These are phyloP conservation scores for Indri indri DNA, from an alignment of 2,113 vertebrate species.

Conservation along the genomic window DNA sequence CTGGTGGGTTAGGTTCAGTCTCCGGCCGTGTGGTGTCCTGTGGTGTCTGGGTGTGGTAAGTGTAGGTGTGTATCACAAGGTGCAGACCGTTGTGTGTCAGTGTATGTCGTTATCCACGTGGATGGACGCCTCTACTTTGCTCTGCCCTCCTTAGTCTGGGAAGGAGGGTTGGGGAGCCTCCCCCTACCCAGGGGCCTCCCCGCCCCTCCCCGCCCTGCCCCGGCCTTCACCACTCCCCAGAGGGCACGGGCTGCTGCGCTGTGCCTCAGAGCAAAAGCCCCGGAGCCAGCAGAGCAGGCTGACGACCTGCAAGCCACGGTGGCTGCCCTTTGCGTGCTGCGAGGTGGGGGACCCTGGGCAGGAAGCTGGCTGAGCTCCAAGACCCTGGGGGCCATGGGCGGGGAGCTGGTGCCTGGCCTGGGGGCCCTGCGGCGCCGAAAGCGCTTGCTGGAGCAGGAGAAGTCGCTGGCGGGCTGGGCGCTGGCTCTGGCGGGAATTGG, in stretches of 20 bases:
- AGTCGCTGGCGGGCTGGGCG: slow-evolving; percentile 73
- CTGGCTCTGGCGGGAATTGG: slow-evolving; percentile 70
- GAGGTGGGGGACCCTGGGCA: slow-evolving; percentile 74
- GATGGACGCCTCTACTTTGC: slow-evolving; percentile 49
- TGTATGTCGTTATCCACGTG: slow-evolving; percentile 57
- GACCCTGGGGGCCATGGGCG: slow-evolving; percentile 74
- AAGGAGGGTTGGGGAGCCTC: slow-evolving; percentile 58
- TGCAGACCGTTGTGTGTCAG: slow-evolving; percentile 43
- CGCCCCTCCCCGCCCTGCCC: slow-evolving; percentile 71
- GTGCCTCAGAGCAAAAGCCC: slow-evolving; percentile 65
- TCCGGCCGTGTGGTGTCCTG: not conserved
- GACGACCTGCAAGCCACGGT: slow-evolving; percentile 63
- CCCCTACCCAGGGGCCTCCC: slow-evolving; percentile 60
- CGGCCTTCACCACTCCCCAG: slow-evolving; percentile 71
- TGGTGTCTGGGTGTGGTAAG: slow-evolving; percentile 44
- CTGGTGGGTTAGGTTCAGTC: not conserved
- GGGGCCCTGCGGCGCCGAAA: slow-evolving; percentile 71
- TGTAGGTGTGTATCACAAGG: slow-evolving; percentile 28
- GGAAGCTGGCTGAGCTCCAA: slow-evolving; percentile 76
- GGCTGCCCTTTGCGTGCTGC: slow-evolving; percentile 73
- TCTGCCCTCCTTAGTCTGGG: slow-evolving; percentile 65
- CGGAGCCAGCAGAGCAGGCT: slow-evolving; percentile 24
- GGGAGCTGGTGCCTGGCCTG: slow-evolving; percentile 69
- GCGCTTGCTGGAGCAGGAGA: slow-evolving; percentile 76
- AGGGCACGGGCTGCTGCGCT: slow-evolving; percentile 70